Conservation (phyloP, 53 echinoderm and acorn worm species). For the Pentamera pediparva region DNA sequence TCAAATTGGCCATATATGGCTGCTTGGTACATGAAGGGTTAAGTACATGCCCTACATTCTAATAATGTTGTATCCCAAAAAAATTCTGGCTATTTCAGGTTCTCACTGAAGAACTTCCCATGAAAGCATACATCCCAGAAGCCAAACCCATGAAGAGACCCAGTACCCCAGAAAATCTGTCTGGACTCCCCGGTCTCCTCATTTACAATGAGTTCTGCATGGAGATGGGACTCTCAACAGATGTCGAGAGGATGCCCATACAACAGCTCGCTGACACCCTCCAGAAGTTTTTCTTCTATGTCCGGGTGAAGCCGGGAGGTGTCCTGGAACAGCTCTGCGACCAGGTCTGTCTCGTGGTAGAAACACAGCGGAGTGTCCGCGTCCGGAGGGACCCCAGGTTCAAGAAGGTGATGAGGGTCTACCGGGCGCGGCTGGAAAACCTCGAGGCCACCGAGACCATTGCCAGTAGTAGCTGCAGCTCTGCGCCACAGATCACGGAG, state of each 20-base stretch:
- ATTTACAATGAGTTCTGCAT: slow-evolving; percentile 9
- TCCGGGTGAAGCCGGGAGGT: slow-evolving; percentile 6
- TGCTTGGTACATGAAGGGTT: no score
- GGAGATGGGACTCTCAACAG: slow-evolving; percentile 11
- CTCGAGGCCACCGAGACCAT: slow-evolving; percentile 16
- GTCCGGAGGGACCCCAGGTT: slow-evolving; percentile 9
- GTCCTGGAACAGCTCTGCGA: slow-evolving; percentile 17
- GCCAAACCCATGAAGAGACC: neutral
- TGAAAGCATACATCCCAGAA: no score
- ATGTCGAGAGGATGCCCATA: slow-evolving; percentile 6
- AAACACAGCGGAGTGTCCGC: neutral
- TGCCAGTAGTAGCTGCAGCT: slow-evolving; percentile 11
- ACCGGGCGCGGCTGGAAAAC: slow-evolving; percentile 1
- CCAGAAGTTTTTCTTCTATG: slow-evolving; percentile 25
- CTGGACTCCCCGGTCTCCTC: slow-evolving; percentile 1
- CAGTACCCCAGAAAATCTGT: no score
- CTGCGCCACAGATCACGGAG: slow-evolving; percentile 25
- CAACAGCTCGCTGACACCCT: slow-evolving; percentile 10
- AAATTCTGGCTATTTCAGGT: no score
- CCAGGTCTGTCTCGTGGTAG: slow-evolving; percentile 9
- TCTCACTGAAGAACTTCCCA: no score
- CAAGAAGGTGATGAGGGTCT: slow-evolving; percentile 18
- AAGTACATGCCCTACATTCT: no score
- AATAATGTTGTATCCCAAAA: no score
- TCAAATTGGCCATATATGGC: no score